Conservation (phyloP, 2,113 vertebrate genomes). For the Fulmarus glacialis region DNA sequence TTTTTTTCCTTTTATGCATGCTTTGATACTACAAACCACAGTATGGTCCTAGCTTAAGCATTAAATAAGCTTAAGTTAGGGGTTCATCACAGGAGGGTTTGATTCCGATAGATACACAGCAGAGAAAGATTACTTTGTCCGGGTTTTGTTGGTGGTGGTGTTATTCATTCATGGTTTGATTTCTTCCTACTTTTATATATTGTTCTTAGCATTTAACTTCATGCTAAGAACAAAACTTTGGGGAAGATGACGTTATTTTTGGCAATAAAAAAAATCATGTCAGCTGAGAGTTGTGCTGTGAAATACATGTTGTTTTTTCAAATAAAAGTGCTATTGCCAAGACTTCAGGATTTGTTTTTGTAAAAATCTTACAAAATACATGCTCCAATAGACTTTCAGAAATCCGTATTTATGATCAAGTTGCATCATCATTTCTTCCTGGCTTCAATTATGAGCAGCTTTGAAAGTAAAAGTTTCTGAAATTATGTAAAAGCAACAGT, state of each 20-base stretch:
- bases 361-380: neutral
- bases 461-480: neutral
- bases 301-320: neutral
- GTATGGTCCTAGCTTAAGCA: neutral
- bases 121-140: neutral
- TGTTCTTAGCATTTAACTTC: neutral
- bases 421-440: neutral
- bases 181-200: neutral
- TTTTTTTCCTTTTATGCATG: neutral
- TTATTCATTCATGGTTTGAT: neutral
- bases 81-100: neutral
- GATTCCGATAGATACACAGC: neutral
- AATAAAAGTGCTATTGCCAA: neutral
- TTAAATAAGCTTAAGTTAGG: neutral
- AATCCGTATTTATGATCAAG: neutral
- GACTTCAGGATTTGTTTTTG: neutral
- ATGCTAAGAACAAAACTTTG: neutral
- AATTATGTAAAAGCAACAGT: neutral
- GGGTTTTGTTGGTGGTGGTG: neutral
- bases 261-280: neutral
- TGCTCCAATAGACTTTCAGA: neutral
- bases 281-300: neutral
- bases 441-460: neutral
- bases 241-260: neutral
- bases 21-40: neutral